Percentiles rank a stretch among this genome's conserved stretches.
phyloP scores from a whole-genome alignment of 2,113 vertebrate species.

The Variabilichromis moorii region DNA sequence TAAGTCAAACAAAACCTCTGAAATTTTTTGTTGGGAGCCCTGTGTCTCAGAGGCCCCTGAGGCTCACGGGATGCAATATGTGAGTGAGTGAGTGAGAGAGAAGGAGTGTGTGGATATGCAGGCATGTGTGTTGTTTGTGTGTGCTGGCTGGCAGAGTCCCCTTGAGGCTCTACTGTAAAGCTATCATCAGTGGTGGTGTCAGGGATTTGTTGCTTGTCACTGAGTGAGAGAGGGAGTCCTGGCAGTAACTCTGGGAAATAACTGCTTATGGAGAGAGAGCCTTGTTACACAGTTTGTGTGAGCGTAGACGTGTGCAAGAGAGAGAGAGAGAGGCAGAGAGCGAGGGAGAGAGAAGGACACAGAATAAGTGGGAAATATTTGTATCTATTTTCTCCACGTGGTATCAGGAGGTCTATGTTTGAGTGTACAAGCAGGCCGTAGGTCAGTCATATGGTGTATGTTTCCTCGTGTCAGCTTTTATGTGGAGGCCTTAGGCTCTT shows the following conservation, averaged over 20 bases:
- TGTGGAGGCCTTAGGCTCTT: conserved; percentile 45
- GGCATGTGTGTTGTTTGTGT: conserved; percentile 52
- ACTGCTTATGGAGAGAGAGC: conserved; percentile 56
- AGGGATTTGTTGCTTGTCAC: conserved; percentile 78
- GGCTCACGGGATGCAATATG: conserved; percentile 7
- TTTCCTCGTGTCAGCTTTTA: conserved; percentile 39
- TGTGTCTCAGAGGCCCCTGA: conserved; percentile 44
- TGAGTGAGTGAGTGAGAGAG: not conserved
- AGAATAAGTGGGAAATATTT: conserved; percentile 29
- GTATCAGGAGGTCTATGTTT: conserved; percentile 12
- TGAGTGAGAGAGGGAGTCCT: conserved; percentile 44
- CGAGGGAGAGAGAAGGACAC: conserved; percentile 16
- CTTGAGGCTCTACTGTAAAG: conserved; percentile 70
- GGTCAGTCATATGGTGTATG: conserved; percentile 19
- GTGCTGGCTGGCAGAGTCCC: conserved; percentile 63
- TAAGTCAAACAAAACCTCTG: conserved; percentile 55
- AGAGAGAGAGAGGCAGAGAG: not conserved
- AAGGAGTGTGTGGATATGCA: not conserved
- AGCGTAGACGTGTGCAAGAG: conserved; percentile 32
- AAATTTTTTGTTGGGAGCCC: conserved; percentile 33
- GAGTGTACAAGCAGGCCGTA: not conserved
- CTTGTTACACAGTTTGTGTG: conserved; percentile 27
- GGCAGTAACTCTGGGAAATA: conserved; percentile 67
- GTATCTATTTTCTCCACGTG: conserved; percentile 40
- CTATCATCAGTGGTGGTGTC: conserved; percentile 74